These are phyloP conservation scores for Xenus cinereus DNA, from an alignment of 2,113 vertebrate species.

Conservation along the genomic window DNA sequence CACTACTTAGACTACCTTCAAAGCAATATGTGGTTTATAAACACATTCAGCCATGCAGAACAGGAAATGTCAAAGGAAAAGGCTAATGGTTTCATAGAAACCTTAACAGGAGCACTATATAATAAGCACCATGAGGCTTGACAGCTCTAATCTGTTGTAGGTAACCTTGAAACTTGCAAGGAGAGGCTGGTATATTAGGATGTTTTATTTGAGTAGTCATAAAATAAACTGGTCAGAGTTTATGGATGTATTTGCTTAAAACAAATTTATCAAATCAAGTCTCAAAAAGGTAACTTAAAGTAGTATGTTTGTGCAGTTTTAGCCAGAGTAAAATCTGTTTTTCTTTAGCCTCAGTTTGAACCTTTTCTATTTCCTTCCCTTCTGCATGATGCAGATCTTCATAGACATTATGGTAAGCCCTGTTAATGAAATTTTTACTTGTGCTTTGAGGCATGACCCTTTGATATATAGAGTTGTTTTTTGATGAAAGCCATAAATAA, in stretches of 20 bases:
- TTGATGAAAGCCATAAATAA: background rate
- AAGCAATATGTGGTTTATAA: slow-evolving; percentile 50
- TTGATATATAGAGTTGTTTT: background rate
- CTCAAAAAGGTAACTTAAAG: background rate
- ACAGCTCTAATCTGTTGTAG: slow-evolving; percentile 57
- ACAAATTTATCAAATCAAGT: background rate
- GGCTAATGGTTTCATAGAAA: slow-evolving; percentile 64
- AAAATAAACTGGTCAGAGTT: slow-evolving; percentile 20
- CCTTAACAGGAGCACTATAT: slow-evolving; percentile 40
- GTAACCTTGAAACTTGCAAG: slow-evolving; percentile 67
- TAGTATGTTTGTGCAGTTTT: background rate
- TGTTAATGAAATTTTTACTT: background rate
- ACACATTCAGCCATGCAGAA: slow-evolving; percentile 60
- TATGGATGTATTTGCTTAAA: slow-evolving; percentile 22
- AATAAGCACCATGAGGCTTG: slow-evolving; percentile 45
- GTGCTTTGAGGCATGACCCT: background rate
- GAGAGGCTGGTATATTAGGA: slow-evolving; percentile 5
- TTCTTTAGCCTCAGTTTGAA: background rate
- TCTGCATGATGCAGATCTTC: background rate
- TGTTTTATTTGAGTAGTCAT: background rate
- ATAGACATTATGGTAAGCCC: background rate
- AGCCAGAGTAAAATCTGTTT: background rate
- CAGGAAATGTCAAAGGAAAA: slow-evolving; percentile 69
- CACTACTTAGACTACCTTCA: slow-evolving; percentile 36
- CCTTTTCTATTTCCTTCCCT: background rate